phyloP scores from a whole-genome alignment of 2,888 invertebrate species.

The Acanthopleura granulata region DNA sequence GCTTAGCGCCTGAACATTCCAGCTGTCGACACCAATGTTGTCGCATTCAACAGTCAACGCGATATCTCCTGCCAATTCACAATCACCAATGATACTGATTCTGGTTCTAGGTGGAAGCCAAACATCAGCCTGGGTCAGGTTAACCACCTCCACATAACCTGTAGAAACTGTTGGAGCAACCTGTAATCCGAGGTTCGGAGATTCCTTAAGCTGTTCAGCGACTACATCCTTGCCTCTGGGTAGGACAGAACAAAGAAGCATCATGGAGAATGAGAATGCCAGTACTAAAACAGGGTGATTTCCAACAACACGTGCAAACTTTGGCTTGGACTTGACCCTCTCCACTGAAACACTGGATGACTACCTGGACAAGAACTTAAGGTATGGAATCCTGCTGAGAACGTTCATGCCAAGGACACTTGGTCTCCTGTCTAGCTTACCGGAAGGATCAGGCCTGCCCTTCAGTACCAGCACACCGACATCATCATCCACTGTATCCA shows the following conservation, averaged over 20 bases:
- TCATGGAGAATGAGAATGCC: not conserved
- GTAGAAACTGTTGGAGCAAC: not conserved
- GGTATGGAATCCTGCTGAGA: not conserved
- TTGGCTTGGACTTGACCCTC: too few species aligned
- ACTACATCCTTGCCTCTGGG: not conserved
- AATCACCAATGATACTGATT: not conserved
- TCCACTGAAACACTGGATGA: not conserved
- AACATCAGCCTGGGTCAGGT: not conserved
- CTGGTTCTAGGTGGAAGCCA: constrained; percentile 7
- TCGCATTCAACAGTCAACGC: not conserved
- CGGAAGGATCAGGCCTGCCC: not conserved
- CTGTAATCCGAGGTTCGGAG: not conserved
- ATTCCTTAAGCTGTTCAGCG: not conserved
- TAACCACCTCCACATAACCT: constrained; percentile 1
- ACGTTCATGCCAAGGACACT: constrained; percentile 1
- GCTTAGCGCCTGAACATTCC: not conserved
- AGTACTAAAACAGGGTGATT: not conserved
- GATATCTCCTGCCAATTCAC: not conserved
- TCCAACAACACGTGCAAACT: constrained; percentile 1
- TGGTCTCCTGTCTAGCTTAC: not conserved
- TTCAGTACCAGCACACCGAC: too few species aligned
- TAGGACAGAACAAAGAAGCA: not conserved
- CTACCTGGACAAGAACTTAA: not conserved
- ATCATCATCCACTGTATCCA: not conserved
- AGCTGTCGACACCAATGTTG: not conserved